Conservation (phyloP, 2,888 invertebrate genomes). For the Caenorhabditis sp. region DNA sequence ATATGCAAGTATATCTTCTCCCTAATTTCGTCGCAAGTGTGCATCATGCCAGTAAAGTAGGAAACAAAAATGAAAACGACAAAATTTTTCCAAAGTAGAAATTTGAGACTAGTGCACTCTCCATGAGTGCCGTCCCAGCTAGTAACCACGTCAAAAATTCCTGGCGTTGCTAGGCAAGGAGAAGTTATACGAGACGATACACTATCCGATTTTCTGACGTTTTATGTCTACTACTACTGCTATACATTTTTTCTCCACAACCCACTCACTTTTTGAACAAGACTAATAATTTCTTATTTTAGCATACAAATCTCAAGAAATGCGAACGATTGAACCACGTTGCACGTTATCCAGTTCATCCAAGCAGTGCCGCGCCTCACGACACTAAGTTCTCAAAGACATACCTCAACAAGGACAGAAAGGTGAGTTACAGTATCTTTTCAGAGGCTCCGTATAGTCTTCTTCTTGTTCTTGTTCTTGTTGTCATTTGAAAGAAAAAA, state of each 20-base stretch:
- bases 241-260: constrained; percentile 7
- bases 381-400: constrained; percentile 83
- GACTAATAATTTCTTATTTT: constrained; percentile 59
- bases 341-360: constrained; percentile 82
- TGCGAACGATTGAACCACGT: constrained; percentile 83
- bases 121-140: neutral
- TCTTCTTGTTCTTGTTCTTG: neutral
- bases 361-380: constrained; percentile 80
- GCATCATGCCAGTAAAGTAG: constrained; percentile 27
- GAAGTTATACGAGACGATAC: constrained; percentile 45
- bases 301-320: constrained; percentile 83
- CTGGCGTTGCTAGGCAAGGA: constrained; percentile 31
- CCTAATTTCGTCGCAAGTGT: constrained; percentile 42
- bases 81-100: constrained; percentile 15
- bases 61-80: constrained; percentile 34
- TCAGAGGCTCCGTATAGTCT: neutral
- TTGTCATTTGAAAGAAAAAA: constrained; percentile 21
- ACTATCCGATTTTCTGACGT: constrained; percentile 58
- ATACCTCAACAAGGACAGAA: constrained; percentile 83
- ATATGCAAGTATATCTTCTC: constrained; percentile 53
- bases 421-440: constrained; percentile 73
- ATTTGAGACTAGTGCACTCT: constrained; percentile 21
- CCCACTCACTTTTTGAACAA: constrained; percentile 3
- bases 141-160: constrained; percentile 10
- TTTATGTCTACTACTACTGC: constrained; percentile 2